Evolutionary conservation across 2,888 invertebrate species (phyloP).

Genomic region (Phaonia tiefii): DNA sequence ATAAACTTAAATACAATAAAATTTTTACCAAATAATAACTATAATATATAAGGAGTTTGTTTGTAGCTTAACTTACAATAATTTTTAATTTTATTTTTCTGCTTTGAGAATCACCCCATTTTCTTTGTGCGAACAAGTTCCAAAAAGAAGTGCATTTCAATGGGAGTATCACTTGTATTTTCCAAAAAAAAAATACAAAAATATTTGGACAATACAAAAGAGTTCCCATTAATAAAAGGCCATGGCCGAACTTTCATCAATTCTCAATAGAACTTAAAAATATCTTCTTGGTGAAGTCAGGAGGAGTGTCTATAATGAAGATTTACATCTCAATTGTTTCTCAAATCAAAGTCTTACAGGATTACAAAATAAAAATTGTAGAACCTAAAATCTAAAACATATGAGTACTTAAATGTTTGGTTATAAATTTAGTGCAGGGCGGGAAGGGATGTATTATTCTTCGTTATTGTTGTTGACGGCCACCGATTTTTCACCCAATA

Average conservation of each 20-base stretch:
- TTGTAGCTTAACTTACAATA: slow-evolving; percentile 24
- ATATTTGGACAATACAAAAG: slow-evolving; percentile 43
- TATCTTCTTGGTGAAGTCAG: not conserved
- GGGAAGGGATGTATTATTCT: slow-evolving; percentile 27
- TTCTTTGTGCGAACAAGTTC: slow-evolving; percentile 42
- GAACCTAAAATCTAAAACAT: too few relatives aligned
- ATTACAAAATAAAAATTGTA: too few relatives aligned
- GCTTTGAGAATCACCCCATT: slow-evolving; percentile 13
- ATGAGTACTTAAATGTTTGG: too few relatives aligned
- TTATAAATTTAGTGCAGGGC: too few relatives aligned
- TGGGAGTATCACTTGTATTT: slow-evolving; percentile 51
- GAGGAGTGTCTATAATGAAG: not conserved
- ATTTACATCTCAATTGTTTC: not conserved
- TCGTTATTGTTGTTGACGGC: slow-evolving; percentile 56
- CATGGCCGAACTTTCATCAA: slow-evolving; percentile 17
- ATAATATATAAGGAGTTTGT: slow-evolving; percentile 14
- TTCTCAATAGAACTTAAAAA: slow-evolving; percentile 53
- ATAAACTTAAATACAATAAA: slow-evolving; percentile 9
- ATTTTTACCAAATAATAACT: slow-evolving; percentile 31
- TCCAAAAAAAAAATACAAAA: too few relatives aligned
- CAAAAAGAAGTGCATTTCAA: slow-evolving; percentile 60
- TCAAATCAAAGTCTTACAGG: not conserved
- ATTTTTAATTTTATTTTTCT: not conserved
- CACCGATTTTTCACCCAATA: slow-evolving; percentile 76
- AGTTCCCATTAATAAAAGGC: slow-evolving; percentile 45